These are phyloP conservation scores for Watsonalla binaria DNA, from an alignment of 2,888 invertebrate species.

Conservation along the genomic window DNA sequence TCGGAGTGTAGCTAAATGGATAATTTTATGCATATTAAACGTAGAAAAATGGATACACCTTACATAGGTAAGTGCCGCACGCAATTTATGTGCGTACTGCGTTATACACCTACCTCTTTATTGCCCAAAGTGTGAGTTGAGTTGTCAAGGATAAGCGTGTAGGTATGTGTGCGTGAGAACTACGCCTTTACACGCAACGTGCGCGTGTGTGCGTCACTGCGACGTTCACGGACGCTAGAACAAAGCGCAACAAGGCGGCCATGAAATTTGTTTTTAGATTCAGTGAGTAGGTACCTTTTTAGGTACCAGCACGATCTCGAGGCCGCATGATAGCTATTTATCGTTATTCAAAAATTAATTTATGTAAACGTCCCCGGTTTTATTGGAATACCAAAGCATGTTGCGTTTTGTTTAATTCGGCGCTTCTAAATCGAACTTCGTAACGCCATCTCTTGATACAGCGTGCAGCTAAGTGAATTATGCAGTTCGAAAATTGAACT, in stretches of 20 bases:
- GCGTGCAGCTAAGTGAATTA: too few species aligned
- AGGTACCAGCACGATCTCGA: conserved; percentile 33
- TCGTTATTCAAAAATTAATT: conserved; percentile 42
- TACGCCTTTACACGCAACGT: conserved; percentile 23
- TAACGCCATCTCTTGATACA: conserved; percentile 32
- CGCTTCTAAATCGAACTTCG: conserved; percentile 4
- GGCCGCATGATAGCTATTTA: conserved; percentile 32
- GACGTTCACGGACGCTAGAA: conserved; percentile 47
- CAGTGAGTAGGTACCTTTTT: conserved; percentile 24
- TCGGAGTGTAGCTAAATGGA: conserved; percentile 12
- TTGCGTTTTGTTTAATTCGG: conserved; percentile 13
- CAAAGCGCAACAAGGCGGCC: conserved; percentile 61
- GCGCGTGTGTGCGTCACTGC: conserved; percentile 28
- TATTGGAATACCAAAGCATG: conserved; percentile 23
- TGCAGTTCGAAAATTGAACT: too few species aligned
- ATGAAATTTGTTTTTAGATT: conserved; percentile 56
- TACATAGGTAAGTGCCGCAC: conserved; percentile 44
- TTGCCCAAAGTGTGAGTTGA: conserved; percentile 37
- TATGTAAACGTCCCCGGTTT: conserved; percentile 37
- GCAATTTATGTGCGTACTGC: conserved; percentile 44
- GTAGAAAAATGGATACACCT: conserved; percentile 19
- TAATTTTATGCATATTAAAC: conserved; percentile 47
- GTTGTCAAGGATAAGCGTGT: conserved; percentile 46
- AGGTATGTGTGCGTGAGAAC: conserved; percentile 28
- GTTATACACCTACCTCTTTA: conserved; percentile 27